Evolutionary conservation across 1,140 invertebrate genomes (phyloP).

Genomic region (Aphidius ervi): DNA sequence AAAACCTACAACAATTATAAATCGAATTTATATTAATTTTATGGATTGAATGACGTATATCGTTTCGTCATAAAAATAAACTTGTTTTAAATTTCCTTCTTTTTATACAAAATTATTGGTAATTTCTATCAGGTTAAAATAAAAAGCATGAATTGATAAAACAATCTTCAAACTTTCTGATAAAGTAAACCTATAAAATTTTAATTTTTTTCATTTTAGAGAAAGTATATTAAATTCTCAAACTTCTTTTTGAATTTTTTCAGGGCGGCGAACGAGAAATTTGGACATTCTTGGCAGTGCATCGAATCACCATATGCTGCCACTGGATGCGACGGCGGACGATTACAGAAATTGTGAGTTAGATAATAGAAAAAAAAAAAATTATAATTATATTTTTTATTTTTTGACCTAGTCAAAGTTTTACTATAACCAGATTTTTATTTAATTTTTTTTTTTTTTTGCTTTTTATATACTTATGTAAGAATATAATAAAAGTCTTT

Average conservation of each 20-base stretch:
- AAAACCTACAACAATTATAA: no score
- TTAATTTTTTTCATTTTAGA: not conserved
- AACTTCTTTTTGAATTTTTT: constrained; percentile 4
- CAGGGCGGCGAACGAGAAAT: constrained; percentile 41
- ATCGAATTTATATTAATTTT: no score
- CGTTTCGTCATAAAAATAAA: no score
- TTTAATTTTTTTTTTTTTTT: not conserved
- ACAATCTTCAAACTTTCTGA: not conserved
- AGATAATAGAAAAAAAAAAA: not conserved
- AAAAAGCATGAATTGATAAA: not conserved
- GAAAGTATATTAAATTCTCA: not conserved
- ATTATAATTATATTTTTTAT: not conserved
- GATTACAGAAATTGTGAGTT: constrained; percentile 36
- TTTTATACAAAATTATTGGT: no score
- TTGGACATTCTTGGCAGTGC: constrained; percentile 35
- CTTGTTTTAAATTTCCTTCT: no score
- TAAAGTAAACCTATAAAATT: not conserved
- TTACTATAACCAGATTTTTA: not conserved
- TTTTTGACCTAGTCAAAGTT: no score
- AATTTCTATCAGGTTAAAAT: not conserved
- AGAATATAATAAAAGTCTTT: not conserved
- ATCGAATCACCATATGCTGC: constrained; percentile 34
- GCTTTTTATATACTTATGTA: not conserved
- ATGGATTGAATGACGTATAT: no score
- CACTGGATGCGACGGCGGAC: constrained; percentile 23